phyloP scores from a whole-genome alignment of 2,888 invertebrate genomes.

The Brachypalpus laphriformis region DNA sequence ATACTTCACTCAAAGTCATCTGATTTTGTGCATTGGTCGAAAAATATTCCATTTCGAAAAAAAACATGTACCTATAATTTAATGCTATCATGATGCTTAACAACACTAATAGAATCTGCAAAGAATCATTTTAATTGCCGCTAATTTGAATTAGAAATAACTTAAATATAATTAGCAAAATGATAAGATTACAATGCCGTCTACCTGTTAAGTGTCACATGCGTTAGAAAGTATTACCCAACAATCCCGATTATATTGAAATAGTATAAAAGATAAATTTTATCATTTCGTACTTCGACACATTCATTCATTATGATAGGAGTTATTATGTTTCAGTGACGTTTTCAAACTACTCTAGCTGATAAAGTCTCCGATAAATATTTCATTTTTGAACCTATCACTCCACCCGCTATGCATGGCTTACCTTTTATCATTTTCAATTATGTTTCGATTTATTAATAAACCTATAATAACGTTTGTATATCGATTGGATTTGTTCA shows the following conservation, averaged over 20 bases:
- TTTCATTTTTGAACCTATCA: background rate
- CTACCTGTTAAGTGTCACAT: background rate
- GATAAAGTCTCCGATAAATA: background rate
- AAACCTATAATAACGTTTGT: background rate
- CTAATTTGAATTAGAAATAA: background rate
- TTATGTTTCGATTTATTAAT: background rate
- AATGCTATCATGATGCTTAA: background rate
- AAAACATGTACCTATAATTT: background rate
- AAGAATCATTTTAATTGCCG: background rate
- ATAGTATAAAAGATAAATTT: background rate
- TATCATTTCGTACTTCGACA: slow-evolving; percentile 1
- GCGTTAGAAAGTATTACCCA: background rate
- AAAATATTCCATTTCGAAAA: background rate
- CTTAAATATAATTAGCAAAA: background rate
- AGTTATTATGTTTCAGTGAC: background rate
- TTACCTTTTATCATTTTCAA: background rate
- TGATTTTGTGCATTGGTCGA: too few relatives aligned
- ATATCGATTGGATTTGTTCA: background rate
- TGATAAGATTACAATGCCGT: background rate
- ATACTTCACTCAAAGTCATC: too few relatives aligned
- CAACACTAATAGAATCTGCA: background rate
- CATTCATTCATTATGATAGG: background rate
- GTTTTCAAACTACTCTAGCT: background rate
- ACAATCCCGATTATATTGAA: background rate
- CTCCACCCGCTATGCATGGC: background rate